Percentiles rank a stretch among this genome's conserved stretches.
Evolutionary conservation across 2,113 vertebrate genomes (phyloP).

Genomic region (Leptodactylus fuscus): DNA sequence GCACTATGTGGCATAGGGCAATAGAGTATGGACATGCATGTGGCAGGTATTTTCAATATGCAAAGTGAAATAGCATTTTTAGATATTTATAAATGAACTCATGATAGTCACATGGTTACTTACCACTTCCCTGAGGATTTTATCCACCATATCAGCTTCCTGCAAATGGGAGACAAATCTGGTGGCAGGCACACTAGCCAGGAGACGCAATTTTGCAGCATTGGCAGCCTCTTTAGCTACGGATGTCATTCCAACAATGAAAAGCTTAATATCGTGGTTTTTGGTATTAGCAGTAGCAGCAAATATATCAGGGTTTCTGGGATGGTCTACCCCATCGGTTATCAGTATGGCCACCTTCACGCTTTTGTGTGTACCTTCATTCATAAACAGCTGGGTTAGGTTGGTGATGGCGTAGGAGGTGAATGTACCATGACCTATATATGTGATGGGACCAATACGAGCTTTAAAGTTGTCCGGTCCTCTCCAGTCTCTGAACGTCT

Average conservation of each 20-base stretch:
- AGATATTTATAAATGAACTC: no score
- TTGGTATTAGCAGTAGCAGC: conserved; percentile 87
- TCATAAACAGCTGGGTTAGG: conserved; percentile 85
- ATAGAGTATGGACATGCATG: no score
- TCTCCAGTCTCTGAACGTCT: conserved; percentile 85
- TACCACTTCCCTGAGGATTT: conserved; percentile 83
- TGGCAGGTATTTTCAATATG: no score
- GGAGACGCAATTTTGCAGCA: conserved; percentile 79
- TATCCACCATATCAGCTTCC: conserved; percentile 79
- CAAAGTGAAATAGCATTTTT: no score
- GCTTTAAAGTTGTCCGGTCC: conserved; percentile 83
- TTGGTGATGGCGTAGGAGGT: conserved; percentile 93
- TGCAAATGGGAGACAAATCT: conserved; percentile 85
- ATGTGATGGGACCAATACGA: conserved; percentile 76
- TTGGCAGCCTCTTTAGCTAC: conserved; percentile 82
- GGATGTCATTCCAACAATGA: conserved; percentile 85
- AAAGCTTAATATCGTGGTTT: conserved; percentile 86
- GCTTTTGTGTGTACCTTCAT: conserved; percentile 76
- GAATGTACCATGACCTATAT: conserved; percentile 90
- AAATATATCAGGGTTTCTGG: conserved; percentile 90
- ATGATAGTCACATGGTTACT: conserved; percentile 64
- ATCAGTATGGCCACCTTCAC: conserved; percentile 83
- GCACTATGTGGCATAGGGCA: no score
- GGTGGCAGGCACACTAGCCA: conserved; percentile 83
- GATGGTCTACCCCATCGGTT: conserved; percentile 85